These are phyloP conservation scores for Drepana arcuata DNA, from an alignment of 1,140 invertebrate species.

Conservation along the genomic window DNA sequence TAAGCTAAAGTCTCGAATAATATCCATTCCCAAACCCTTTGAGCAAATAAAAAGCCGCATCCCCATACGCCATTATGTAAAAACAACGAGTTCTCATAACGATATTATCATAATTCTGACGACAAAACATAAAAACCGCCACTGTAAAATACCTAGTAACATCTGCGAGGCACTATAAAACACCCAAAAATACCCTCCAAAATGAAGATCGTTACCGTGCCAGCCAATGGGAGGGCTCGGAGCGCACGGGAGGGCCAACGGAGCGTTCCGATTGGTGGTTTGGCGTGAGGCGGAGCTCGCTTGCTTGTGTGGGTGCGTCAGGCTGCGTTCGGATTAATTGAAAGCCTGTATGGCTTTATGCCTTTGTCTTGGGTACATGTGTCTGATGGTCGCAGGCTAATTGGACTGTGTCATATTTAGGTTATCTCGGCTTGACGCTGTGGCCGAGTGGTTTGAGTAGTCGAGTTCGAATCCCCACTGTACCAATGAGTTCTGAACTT, in stretches of 20 bases:
- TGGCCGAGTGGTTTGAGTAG: constrained; percentile 2
- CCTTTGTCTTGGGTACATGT: constrained; percentile 10
- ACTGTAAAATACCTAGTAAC: constrained; percentile 50
- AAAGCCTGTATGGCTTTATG: constrained; percentile 11
- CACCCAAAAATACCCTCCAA: constrained; percentile 60
- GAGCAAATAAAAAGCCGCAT: constrained; percentile 17
- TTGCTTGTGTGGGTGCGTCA: constrained; percentile 8
- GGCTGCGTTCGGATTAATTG: constrained; percentile 24
- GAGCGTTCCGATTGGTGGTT: constrained; percentile 37
- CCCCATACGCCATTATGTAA: constrained; percentile 42
- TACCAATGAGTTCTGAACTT: too few species aligned
- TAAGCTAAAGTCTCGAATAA: too few species aligned
- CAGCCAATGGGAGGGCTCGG: constrained; percentile 30
- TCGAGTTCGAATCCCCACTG: too few species aligned
- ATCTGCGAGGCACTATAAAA: constrained; percentile 60
- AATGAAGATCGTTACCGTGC: constrained; percentile 37
- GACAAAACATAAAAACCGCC: constrained; percentile 52
- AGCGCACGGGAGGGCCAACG: constrained; percentile 39
- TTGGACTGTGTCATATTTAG: background rate
- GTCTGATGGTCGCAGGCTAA: constrained; percentile 1
- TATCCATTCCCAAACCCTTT: too few species aligned
- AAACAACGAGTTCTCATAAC: constrained; percentile 47
- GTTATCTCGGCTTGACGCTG: background rate
- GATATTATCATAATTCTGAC: constrained; percentile 64
- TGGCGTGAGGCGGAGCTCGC: constrained; percentile 11